Evolutionary conservation across 2,888 invertebrate species (phyloP).

Genomic region (Hyles lineata): DNA sequence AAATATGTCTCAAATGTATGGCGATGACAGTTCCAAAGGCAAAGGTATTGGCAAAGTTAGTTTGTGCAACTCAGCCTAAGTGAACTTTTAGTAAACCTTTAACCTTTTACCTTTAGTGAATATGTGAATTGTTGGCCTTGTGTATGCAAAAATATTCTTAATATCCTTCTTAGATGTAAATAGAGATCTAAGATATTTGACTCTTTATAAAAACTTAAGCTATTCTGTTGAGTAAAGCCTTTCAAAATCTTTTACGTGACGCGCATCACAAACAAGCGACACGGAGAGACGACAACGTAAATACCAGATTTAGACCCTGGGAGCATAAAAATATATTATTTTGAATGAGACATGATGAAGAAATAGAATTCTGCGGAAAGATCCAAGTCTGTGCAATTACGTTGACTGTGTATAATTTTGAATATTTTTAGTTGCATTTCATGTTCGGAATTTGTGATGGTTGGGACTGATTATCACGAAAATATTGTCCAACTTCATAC

Average conservation of each 20-base stretch:
- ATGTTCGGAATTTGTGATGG: no score
- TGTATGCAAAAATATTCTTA: neutral
- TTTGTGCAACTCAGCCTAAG: no score
- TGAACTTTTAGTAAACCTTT: no score
- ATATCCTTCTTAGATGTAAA: neutral
- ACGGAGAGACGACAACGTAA: neutral
- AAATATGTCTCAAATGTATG: no score
- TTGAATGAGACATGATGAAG: neutral
- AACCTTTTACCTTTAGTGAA: no score
- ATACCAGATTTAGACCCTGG: constrained; percentile 9
- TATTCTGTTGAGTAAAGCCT: constrained; percentile 13
- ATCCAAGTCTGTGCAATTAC: neutral
- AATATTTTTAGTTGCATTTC: neutral
- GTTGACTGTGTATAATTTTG: neutral
- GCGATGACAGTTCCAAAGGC: no score
- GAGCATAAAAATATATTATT: neutral
- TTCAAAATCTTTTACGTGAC: constrained; percentile 20
- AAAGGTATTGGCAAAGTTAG: no score
- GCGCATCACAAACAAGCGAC: neutral
- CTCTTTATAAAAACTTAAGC: neutral
- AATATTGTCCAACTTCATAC: no score
- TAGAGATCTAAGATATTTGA: constrained; percentile 3
- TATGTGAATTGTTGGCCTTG: neutral
- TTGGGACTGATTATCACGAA: no score
- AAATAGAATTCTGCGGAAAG: neutral